Conservation (phyloP, 1,140 invertebrate genomes). For the Mesaphorura yosii region DNA sequence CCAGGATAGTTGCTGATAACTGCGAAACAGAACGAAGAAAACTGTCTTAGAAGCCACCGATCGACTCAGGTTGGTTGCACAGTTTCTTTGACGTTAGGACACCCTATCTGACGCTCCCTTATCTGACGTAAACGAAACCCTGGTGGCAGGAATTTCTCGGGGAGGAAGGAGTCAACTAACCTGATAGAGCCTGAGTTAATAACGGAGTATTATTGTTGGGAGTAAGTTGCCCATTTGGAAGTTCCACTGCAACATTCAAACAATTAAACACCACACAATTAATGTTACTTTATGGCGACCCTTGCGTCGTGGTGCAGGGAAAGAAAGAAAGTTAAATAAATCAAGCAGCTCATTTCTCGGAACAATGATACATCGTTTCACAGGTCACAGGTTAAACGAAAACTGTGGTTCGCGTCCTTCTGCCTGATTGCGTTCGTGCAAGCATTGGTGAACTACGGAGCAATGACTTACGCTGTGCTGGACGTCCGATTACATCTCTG, state of each 20-base stretch:
- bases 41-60: not conserved
- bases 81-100: not conserved
- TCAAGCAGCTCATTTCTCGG: too few species aligned
- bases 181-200: constrained; percentile 85
- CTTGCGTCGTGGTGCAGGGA: not conserved
- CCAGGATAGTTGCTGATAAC: constrained; percentile 85
- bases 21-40: constrained; percentile 37
- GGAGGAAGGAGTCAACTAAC: too few species aligned
- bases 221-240: constrained; percentile 84
- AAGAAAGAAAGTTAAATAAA: not conserved
- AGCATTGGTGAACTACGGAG: too few species aligned
- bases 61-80: not conserved
- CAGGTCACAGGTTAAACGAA: too few species aligned
- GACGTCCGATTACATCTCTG: constrained; percentile 26
- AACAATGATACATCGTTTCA: too few species aligned
- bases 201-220: constrained; percentile 87
- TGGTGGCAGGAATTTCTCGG: not conserved
- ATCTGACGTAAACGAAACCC: not conserved
- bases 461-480: constrained; percentile 29
- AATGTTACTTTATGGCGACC: too few species aligned
- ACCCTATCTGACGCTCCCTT: not conserved
- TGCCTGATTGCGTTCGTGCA: too few species aligned
- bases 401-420: too few species aligned
- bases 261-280: not conserved
- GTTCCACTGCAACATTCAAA: constrained; percentile 63